These are phyloP conservation scores for Bryconaethiops microstoma DNA, from an alignment of 2,797 vertebrate genomes.

Conservation along the genomic window DNA sequence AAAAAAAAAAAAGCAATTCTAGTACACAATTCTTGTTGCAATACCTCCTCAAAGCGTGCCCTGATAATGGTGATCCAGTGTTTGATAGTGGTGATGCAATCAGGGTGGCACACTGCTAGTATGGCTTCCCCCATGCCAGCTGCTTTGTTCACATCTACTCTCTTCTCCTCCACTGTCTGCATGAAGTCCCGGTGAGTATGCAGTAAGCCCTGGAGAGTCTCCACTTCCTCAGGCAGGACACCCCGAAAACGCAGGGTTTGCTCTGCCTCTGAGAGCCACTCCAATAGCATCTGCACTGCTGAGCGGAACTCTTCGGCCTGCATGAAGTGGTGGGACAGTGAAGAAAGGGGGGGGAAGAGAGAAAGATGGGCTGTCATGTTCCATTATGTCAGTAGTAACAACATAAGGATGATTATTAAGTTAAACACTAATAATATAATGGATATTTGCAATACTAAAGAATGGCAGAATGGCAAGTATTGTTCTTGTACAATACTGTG, in stretches of 20 bases:
- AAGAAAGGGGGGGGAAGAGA: neutral
- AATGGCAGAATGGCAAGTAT: too few species aligned
- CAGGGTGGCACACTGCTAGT: slow-evolving; percentile 89
- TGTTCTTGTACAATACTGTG: too few species aligned
- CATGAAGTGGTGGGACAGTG: neutral
- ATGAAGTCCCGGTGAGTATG: slow-evolving; percentile 93
- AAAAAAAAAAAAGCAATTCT: too few species aligned
- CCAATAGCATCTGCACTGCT: slow-evolving; percentile 89
- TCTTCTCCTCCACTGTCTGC: slow-evolving; percentile 95
- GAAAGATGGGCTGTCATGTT: neutral
- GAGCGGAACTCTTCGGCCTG: slow-evolving; percentile 97
- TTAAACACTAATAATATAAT: neutral
- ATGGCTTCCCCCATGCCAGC: slow-evolving; percentile 94
- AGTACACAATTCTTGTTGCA: neutral
- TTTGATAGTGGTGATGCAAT: slow-evolving; percentile 97
- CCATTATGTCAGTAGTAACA: neutral
- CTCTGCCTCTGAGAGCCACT: slow-evolving; percentile 98
- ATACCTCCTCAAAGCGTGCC: slow-evolving; percentile 95
- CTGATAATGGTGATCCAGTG: slow-evolving; percentile 99
- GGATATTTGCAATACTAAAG: neutral
- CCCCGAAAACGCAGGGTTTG: slow-evolving; percentile 96
- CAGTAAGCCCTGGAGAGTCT: slow-evolving; percentile 89
- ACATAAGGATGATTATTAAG: too few species aligned
- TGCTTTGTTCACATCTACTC: slow-evolving; percentile 85
- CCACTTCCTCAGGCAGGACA: slow-evolving; percentile 91